phyloP scores from a whole-genome alignment of 2,113 vertebrate genomes.

The Clarias magur region DNA sequence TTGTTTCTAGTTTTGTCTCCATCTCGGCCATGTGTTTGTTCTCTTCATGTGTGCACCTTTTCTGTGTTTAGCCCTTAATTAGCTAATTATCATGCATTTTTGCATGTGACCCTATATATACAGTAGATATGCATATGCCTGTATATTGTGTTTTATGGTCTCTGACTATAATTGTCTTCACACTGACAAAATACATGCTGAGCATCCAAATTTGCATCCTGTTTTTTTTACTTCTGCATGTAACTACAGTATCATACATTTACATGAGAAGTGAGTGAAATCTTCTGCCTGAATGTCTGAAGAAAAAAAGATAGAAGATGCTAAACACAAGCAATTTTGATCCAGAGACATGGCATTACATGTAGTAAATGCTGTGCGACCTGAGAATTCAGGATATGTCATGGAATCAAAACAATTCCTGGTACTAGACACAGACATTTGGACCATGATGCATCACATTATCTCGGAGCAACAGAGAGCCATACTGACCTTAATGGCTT shows the following conservation, averaged over 20 bases:
- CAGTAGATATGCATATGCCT: not conserved
- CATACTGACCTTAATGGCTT: constrained; percentile 92
- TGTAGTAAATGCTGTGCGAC: not conserved
- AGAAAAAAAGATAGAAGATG: not conserved
- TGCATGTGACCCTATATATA: not conserved
- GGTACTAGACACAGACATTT: not conserved
- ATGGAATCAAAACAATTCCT: not conserved
- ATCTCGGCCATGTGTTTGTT: not conserved
- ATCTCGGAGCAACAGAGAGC: not conserved
- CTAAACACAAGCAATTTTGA: not conserved
- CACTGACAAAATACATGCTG: not conserved
- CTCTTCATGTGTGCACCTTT: not conserved
- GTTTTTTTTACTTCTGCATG: not conserved
- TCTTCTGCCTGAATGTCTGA: not conserved
- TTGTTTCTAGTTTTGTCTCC: not conserved
- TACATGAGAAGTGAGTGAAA: not conserved
- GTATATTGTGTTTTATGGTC: not conserved
- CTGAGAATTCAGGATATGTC: not conserved
- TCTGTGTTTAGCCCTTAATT: not conserved
- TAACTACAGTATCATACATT: not conserved
- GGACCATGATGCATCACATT: not conserved
- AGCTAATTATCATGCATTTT: not conserved
- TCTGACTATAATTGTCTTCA: not conserved
- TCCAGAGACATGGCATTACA: not conserved
- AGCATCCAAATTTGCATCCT: not conserved